These are phyloP conservation scores for Stenodera caucasica DNA, from an alignment of 2,888 invertebrate genomes.

Conservation along the genomic window DNA sequence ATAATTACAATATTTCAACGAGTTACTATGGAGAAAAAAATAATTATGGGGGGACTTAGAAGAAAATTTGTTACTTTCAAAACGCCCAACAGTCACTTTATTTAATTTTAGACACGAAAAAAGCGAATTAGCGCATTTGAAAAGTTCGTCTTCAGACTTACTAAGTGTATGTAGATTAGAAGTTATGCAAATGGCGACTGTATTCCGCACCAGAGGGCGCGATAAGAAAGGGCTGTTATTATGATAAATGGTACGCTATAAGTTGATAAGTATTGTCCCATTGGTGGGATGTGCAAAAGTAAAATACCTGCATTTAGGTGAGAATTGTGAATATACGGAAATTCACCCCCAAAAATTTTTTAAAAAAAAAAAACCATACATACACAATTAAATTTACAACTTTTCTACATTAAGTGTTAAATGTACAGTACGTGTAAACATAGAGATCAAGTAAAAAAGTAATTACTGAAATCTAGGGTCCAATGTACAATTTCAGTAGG, in stretches of 20 bases:
- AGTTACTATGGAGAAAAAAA: background rate
- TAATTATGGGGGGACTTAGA: background rate
- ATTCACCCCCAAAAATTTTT: too few species aligned
- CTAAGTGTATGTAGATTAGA: constrained; percentile 50
- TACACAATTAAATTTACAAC: constrained; percentile 2
- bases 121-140: constrained; percentile 46
- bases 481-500: constrained; percentile 5
- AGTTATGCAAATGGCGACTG: constrained; percentile 49
- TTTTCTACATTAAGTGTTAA: background rate
- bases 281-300: constrained; percentile 27
- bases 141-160: constrained; percentile 42
- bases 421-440: constrained; percentile 1
- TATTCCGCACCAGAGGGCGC: constrained; percentile 39
- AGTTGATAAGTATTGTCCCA: constrained; percentile 38
- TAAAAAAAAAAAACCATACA: background rate
- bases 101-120: constrained; percentile 36
- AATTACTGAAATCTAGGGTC: constrained; percentile 5
- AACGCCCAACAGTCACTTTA: constrained; percentile 12
- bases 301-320: constrained; percentile 9
- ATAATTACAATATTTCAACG: constrained; percentile 15
- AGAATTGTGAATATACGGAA: background rate
- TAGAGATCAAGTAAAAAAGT: constrained; percentile 7
- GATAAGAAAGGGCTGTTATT: constrained; percentile 37
- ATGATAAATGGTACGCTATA: constrained; percentile 44
- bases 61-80: constrained; percentile 7